Base-by-base conservation (phyloP, 2,797 vertebrate genomes). In the Limnodromus scolopaceus region DNA sequence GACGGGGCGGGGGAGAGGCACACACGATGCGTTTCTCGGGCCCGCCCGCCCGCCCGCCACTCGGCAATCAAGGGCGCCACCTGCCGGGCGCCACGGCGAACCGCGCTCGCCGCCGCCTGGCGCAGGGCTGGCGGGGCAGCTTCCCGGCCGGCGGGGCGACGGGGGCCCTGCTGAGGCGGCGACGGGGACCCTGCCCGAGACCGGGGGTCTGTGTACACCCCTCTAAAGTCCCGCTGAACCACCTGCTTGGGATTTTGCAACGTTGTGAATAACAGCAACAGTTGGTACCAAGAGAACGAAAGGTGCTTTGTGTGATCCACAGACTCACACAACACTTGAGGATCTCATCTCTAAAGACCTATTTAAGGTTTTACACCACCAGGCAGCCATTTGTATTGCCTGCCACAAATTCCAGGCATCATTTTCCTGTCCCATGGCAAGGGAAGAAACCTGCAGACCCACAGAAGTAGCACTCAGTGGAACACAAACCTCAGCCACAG, bases 21-120 rank as follows among this genome's bases (percentile, higher is more conserved):
- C 25, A 32, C 32, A 7, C 34, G 5, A 27, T 55, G 85, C 36
- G n/a, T 38, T 85, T 84, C 41, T 51, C 81, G 55, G 28, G 87
- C 83, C 90, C 89, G 71, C 89, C 80, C 76, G 84, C 70, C 53
- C 38, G 65, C 53, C 82, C 54, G 16, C 80, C 95, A 98, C 98
- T 97, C 96, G 94, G 49, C 96, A 96, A 98, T 77, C 97, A 98
- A 98, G 86, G 94, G 93, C 97, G 97, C 98, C 98, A 98, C 97
- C 98, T 98, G 96, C 97, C 97, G 98, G 96, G 8, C 32, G 4
- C 54, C 9, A 1, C 15, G 20, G 68, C 7, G 76, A 66, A 95
- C 11, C n/a, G 92, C 91, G 48, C 39, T 34, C 14, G 60, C 41
- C 28, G 54, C 58, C 30, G 39, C 38, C 53, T n/a, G 46, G 19